Conservation (phyloP, 2,113 vertebrate genomes). For the Microtus ochrogaster region DNA sequence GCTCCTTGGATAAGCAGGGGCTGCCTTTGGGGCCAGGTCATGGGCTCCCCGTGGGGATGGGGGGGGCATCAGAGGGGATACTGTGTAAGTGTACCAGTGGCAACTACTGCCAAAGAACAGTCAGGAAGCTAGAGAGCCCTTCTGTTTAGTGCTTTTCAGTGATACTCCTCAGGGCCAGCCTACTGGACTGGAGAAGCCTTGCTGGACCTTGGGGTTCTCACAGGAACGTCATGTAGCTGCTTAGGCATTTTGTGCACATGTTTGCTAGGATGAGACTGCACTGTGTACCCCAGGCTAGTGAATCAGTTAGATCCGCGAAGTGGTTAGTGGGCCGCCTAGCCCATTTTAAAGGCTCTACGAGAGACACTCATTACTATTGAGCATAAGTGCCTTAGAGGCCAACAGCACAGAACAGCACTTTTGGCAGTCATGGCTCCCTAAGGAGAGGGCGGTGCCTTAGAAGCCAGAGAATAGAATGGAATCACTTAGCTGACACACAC, state of each 20-base stretch:
- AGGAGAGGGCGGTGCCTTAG: conserved; percentile 41
- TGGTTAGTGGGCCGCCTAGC: conserved; percentile 9
- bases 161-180: not conserved
- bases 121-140: not conserved
- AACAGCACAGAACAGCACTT: not conserved
- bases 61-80: no score
- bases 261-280: not conserved
- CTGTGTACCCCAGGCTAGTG: conserved; percentile 5
- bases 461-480: conserved; percentile 39
- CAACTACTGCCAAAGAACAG: not conserved
- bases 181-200: not conserved
- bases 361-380: not conserved
- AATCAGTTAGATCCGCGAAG: conserved; percentile 19
- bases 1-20: not conserved
- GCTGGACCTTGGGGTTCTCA: not conserved
- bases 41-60: not conserved
- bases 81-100: not conserved
- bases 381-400: not conserved
- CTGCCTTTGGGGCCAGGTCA: not conserved
- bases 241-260: not conserved
- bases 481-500: conserved; percentile 64
- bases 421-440: conserved; percentile 58
- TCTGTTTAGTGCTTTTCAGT: not conserved
- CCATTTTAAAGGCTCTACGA: conserved; percentile 43
- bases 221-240: not conserved